Percentiles rank a stretch among this genome's conserved stretches.
These are phyloP conservation scores for Xylophagus ater DNA, from an alignment of 2,888 invertebrate genomes.

Conservation along the genomic window DNA sequence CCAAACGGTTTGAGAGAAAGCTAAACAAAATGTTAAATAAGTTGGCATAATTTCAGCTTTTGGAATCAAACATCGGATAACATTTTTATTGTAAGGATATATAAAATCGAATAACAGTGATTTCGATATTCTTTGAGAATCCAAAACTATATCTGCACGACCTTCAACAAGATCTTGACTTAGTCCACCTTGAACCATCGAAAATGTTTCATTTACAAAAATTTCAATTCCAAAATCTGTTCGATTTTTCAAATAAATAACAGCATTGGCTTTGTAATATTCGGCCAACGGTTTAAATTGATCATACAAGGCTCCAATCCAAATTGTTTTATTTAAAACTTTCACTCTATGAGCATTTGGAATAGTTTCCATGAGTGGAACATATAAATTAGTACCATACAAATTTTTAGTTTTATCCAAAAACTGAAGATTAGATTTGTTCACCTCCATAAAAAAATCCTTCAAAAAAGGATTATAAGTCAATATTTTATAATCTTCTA, in stretches of 20 bases:
- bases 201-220: conserved; percentile 2
- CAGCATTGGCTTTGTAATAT: conserved; percentile 1
- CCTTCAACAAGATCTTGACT: not conserved
- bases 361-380: not conserved
- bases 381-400: not conserved
- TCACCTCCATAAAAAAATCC: not conserved
- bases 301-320: not conserved
- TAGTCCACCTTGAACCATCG: conserved; percentile 1
- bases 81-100: not conserved
- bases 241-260: not conserved
- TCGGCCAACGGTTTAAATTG: not conserved
- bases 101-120: conserved; percentile 3
- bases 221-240: conserved; percentile 3
- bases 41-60: conserved; percentile 1
- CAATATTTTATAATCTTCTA: not conserved
- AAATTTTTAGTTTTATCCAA: conserved; percentile 5
- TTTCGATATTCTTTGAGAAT: not conserved
- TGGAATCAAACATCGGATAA: not conserved
- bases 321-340: not conserved
- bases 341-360: conserved; percentile 3
- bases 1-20: not conserved
- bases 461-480: conserved; percentile 3
- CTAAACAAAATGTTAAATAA: not conserved
- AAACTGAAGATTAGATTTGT: too few relatives aligned
- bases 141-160: not conserved